A percentile compares a stretch with the other conserved stretches of the same genome.
Conservation (phyloP, 64 coral and sea anemone species). For the Pachyseris speciosa region DNA sequence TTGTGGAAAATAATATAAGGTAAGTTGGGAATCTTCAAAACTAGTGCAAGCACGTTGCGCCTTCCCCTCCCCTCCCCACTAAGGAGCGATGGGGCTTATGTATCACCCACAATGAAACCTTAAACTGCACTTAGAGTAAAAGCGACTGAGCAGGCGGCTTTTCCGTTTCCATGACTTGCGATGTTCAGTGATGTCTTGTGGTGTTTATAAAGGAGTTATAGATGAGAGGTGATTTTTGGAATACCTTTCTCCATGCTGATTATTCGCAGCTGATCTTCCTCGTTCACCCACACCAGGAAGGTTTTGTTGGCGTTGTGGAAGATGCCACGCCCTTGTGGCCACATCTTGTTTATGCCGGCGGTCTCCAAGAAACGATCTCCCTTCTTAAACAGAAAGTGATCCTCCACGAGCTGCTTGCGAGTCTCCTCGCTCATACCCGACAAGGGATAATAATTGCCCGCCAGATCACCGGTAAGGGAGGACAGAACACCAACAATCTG, state of each 20-base stretch:
- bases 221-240: too few relatives aligned
- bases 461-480: conserved; percentile 73
- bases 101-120: too few relatives aligned
- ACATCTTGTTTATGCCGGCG: conserved; percentile 84
- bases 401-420: conserved; percentile 64
- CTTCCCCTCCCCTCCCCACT: too few relatives aligned
- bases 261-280: conserved; percentile 95
- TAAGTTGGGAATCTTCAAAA: too few relatives aligned
- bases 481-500: conserved; percentile 49
- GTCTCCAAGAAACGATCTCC: conserved; percentile 93
- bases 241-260: conserved; percentile 95
- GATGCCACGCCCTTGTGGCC: conserved; percentile 95
- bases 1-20: too few relatives aligned
- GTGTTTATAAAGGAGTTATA: too few relatives aligned
- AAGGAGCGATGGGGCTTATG: too few relatives aligned
- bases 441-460: conserved; percentile 83
- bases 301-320: conserved; percentile 92
- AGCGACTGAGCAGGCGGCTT: too few relatives aligned
- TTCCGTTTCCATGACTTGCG: too few relatives aligned
- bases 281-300: conserved; percentile 96
- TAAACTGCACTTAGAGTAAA: too few relatives aligned
- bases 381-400: conserved; percentile 97
- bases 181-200: too few relatives aligned
- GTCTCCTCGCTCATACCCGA: conserved; percentile 88
- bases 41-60: too few relatives aligned